These are phyloP conservation scores for Tenrec ecaudatus DNA, from an alignment of 2,113 vertebrate species.

Conservation along the genomic window DNA sequence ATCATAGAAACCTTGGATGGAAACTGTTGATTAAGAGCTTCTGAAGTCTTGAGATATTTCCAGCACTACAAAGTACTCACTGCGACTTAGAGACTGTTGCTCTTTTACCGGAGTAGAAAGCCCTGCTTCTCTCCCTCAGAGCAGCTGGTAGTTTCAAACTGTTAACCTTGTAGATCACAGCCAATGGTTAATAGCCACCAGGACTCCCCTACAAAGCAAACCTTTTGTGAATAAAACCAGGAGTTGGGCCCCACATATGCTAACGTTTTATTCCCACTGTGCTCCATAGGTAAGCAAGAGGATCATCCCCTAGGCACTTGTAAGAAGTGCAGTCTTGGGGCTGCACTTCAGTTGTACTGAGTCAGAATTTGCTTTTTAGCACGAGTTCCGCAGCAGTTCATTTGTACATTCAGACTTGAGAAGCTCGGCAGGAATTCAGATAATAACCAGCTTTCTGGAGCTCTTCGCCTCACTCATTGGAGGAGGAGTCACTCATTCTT, in stretches of 20 bases:
- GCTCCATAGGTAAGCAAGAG: not conserved
- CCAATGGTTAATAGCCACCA: too few species aligned
- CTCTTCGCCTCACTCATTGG: not conserved
- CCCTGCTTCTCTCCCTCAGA: too few species aligned
- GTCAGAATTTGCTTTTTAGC: not conserved
- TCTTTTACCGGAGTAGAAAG: too few species aligned
- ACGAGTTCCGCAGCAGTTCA: not conserved
- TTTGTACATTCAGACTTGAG: not conserved
- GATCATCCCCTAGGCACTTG: not conserved
- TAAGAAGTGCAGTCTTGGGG: not conserved
- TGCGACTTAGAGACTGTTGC: too few species aligned
- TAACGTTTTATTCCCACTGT: not conserved
- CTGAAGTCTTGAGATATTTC: not conserved
- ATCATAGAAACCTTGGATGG: not conserved
- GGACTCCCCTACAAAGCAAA: not conserved
- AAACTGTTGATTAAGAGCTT: not conserved
- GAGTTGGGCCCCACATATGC: not conserved
- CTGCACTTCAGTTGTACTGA: not conserved
- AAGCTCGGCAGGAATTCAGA: not conserved
- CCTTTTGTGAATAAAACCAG: not conserved
- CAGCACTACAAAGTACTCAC: too few species aligned
- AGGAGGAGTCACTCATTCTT: not conserved
- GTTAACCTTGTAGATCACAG: too few species aligned
- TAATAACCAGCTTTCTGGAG: not conserved
- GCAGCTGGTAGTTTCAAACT: too few species aligned